Base-by-base conservation (phyloP, 2,888 invertebrate species). In the Euzophera pinguis region DNA sequence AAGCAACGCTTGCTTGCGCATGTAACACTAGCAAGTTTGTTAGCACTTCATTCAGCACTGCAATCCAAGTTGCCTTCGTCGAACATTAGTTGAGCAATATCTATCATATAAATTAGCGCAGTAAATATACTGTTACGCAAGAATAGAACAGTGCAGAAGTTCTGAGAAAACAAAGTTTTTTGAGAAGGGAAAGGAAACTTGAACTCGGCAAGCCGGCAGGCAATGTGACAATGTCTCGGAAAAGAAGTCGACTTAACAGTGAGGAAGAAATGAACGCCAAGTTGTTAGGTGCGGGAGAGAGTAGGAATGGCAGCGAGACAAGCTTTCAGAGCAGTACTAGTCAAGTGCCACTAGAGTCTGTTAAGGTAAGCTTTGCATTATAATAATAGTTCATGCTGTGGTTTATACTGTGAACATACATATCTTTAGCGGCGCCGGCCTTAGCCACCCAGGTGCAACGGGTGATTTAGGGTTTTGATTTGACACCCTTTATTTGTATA, bases 221-320 rank as follows among this genome's bases (percentile, higher is more conserved):
- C 64, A 59, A 86, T 86, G 85, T 79, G 65, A 87, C 74, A 78
- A 90, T 89, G 88, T 88, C 89, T 60, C 87, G 88, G 34, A 90
- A 90, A 71, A 73, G 89, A 55, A 70, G 76, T 57, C 75, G 84
- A 49, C 61, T 69, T 55, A 67, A 61, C 52, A 66, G 61, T 58
- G 81, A 76, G 64, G 78, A 78, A 67, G 82, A 83, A 67, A 84
- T 84, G 84, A 81, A 69, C 62, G 72, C 76, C n/a, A 80, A 80
- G 59, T 56, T 75, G 61, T 53, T 75, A 54, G 75, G 67, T 14
- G 61, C 64, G 49, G 75, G 69, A 16, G 83, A 81, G 55, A 80
- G 64, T 34, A 77, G 69, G 53, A 85, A 85, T 56, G 84, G 83
- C 35, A 82, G 76, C 50, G 78, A 81, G 8, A 75, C 75, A 6